These are phyloP conservation scores for Lepus townsendii DNA, from an alignment of 2,797 vertebrate genomes.

Conservation along the genomic window DNA sequence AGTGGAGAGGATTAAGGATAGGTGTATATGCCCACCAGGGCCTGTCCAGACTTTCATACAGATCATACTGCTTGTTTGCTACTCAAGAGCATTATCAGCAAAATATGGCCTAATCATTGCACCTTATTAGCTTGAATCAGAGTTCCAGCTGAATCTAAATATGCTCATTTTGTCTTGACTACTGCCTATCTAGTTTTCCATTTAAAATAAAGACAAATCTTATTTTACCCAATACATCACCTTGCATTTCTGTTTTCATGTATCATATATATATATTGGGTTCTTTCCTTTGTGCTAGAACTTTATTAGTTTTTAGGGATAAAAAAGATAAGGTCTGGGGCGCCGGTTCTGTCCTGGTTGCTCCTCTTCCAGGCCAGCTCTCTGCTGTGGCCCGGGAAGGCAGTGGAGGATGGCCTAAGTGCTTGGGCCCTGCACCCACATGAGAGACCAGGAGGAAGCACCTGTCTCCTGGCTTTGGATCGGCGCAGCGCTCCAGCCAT, in stretches of 20 bases:
- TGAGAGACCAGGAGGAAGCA: too few relatives aligned
- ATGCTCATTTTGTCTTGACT: neutral
- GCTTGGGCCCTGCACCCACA: too few relatives aligned
- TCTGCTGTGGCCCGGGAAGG: too few relatives aligned
- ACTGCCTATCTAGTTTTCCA: neutral
- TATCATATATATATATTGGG: neutral
- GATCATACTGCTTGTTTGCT: neutral
- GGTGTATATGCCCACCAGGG: neutral
- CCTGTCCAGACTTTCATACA: neutral
- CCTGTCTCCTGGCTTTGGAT: too few relatives aligned
- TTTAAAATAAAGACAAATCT: neutral
- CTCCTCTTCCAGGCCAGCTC: too few relatives aligned
- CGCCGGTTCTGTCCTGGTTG: too few relatives aligned
- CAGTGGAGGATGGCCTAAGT: too few relatives aligned
- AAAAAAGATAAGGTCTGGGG: neutral
- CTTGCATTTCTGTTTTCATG: neutral
- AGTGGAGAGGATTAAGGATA: neutral
- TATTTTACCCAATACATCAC: neutral
- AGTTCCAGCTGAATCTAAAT: conserved; percentile 27
- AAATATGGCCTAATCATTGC: neutral
- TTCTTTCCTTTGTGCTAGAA: conserved; percentile 20
- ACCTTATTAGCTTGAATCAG: neutral
- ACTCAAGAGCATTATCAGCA: neutral
- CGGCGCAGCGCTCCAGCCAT: too few relatives aligned
- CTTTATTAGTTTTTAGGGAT: conserved; percentile 1